Percentiles rank a stretch among this genome's conserved stretches.
These are phyloP conservation scores for Trypoxylon attenuatum DNA, from an alignment of 2,888 invertebrate genomes.

Conservation along the genomic window DNA sequence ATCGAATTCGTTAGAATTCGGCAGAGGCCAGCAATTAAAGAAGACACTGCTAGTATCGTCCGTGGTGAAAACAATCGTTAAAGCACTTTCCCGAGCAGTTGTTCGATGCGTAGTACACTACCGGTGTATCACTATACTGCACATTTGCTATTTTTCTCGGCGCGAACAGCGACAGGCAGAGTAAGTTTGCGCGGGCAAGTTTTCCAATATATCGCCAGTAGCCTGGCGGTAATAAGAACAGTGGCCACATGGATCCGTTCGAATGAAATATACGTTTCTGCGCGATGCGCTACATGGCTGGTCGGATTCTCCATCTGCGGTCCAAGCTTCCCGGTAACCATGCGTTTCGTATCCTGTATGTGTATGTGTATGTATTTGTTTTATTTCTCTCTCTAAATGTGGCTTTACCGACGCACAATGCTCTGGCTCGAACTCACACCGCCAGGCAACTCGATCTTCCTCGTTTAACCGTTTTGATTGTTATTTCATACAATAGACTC, in stretches of 20 bases:
- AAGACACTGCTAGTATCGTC: too few relatives aligned
- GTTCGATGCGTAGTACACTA: too few relatives aligned
- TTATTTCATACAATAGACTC: too few relatives aligned
- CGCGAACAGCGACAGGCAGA: neutral
- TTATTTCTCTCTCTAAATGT: conserved; percentile 11
- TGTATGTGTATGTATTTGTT: conserved; percentile 6
- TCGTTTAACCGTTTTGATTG: too few relatives aligned
- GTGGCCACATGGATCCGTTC: conserved; percentile 13
- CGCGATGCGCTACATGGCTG: neutral
- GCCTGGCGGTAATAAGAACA: conserved; percentile 31
- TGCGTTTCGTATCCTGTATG: conserved; percentile 2
- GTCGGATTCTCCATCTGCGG: conserved; percentile 17
- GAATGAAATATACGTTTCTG: conserved; percentile 28
- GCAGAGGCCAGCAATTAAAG: too few relatives aligned
- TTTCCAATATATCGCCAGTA: conserved; percentile 25
- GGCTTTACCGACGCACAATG: too few relatives aligned
- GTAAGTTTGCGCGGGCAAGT: neutral
- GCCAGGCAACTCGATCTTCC: too few relatives aligned
- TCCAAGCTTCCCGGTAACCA: too few relatives aligned
- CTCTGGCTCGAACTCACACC: too few relatives aligned
- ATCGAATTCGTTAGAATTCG: neutral
- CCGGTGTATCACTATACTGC: too few relatives aligned
- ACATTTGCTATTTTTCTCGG: neutral
- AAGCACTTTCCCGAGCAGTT: too few relatives aligned
- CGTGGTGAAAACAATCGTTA: too few relatives aligned